Percentiles rank a stretch among this genome's conserved stretches.
Evolutionary conservation across 2,888 invertebrate species (phyloP).

Genomic region (Xestia sexstrigata): DNA sequence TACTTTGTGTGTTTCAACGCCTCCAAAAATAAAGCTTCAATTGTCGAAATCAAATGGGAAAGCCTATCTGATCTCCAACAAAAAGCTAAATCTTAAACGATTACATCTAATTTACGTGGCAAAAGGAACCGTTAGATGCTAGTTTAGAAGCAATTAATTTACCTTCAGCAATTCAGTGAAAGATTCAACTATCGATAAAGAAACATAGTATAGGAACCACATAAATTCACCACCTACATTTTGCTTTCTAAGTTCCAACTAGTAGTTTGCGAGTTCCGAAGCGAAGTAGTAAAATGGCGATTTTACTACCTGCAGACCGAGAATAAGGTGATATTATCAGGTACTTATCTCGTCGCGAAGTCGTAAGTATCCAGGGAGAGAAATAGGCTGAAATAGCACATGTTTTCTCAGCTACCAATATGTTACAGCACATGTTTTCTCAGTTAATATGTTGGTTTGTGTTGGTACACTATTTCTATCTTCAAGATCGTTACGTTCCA

Average conservation of each 20-base stretch:
- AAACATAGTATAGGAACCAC: constrained; percentile 35
- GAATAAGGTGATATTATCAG: constrained; percentile 51
- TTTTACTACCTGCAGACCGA: constrained; percentile 31
- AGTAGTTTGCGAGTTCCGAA: constrained; percentile 7
- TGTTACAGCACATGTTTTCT: constrained; percentile 38
- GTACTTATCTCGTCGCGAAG: constrained; percentile 40
- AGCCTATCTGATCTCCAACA: neutral
- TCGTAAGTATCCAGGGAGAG: constrained; percentile 47
- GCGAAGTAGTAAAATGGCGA: constrained; percentile 36
- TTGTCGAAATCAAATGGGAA: neutral
- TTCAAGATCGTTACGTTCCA: constrained; percentile 47
- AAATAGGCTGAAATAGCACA: constrained; percentile 29
- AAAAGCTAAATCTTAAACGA: neutral
- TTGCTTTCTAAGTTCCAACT: constrained; percentile 10
- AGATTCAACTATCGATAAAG: constrained; percentile 29
- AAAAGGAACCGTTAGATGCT: neutral
- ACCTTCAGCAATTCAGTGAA: constrained; percentile 13
- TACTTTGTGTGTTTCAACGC: neutral
- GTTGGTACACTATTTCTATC: constrained; percentile 59
- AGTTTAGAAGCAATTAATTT: neutral
- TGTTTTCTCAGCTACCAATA: constrained; percentile 8
- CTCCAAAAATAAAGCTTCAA: neutral
- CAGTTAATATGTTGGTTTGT: constrained; percentile 42
- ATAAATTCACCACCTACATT: constrained; percentile 40
- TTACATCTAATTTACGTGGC: neutral